Percentiles rank a stretch among this genome's conserved stretches.
These are phyloP conservation scores for Drosophila eugracilis DNA, from an alignment of 1,140 invertebrate species.

Conservation along the genomic window DNA sequence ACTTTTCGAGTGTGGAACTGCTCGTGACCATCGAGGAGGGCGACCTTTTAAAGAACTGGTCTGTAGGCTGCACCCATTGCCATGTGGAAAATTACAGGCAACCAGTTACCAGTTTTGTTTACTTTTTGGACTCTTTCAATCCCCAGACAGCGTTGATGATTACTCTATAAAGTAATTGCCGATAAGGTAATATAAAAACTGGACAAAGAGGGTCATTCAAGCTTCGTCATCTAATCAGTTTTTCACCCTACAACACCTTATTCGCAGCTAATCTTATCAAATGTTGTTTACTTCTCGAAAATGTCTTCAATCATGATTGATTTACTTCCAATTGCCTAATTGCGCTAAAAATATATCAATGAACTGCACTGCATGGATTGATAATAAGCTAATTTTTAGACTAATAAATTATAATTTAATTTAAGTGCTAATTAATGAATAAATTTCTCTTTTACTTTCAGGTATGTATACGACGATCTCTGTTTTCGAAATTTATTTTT, in stretches of 20 bases:
- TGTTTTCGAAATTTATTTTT: neutral
- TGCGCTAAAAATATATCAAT: conserved; percentile 53
- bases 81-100: conserved; percentile 72
- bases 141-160: conserved; percentile 24
- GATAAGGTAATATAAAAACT: conserved; percentile 18
- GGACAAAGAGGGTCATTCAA: conserved; percentile 21
- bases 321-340: conserved; percentile 38
- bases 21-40: conserved; percentile 37
- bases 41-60: conserved; percentile 75
- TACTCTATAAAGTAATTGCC: conserved; percentile 31
- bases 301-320: conserved; percentile 26
- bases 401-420: conserved; percentile 14
- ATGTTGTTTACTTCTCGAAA: conserved; percentile 28
- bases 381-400: neutral
- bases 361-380: conserved; percentile 27
- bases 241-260: neutral
- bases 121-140: conserved; percentile 25
- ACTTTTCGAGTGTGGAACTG: conserved; percentile 6
- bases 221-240: conserved; percentile 47
- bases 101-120: conserved; percentile 72
- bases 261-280: conserved; percentile 59
- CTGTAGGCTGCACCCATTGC: conserved; percentile 53
- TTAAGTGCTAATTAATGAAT: conserved; percentile 5
- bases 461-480: conserved; percentile 42
- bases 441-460: conserved; percentile 54